Evolutionary conservation across 2,888 invertebrate species (phyloP), one percentile per base, ranked within the genome.

Genomic region (Malthinus flaveolus): DNA sequence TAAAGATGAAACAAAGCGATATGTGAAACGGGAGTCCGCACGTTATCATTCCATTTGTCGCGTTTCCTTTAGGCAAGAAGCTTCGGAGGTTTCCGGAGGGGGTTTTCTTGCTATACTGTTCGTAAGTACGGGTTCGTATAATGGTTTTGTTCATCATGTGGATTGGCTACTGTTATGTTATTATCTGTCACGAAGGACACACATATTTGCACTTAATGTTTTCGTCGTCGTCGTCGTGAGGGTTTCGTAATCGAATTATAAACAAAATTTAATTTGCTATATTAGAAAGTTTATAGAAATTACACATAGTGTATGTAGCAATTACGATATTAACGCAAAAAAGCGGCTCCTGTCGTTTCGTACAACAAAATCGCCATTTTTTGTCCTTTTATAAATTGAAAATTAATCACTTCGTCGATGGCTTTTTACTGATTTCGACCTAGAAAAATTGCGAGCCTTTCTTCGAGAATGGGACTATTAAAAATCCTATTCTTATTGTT

Each of bases 1-100:
- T 75, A 75, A 74, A 75, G 76, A 77, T 75, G 72, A 74, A 74
- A 75, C 73, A 73, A 72, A 70, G 73, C 73, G 74, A 76, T 75
- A 75, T 71, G 71, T 70, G 69, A 69, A 72, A 70, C 68, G 67
- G 23, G 66, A 71, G 66, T 68, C 67, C 64, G 69, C 69, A 68
- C 70, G 71, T 72, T 74, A 73, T 74, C 73, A 69, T 73, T 74
- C 69, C 72, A 73, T 75, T 75, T 72, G 75, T 73, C 71, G 68
- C 69, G 68, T 67, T 73, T 74, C 73, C 75, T 73, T 64, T 63
- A 61, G 23, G 64, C 62, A 50, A 56, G 61, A 62, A 61, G 62
- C 61, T 54, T 47, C 60, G 48, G 55, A 64, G 66, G 67, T 65
- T 71, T 71, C 70, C 70, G 70, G 71, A 61, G 65, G 63, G 61